These are phyloP conservation scores for Hoplodrina blanda DNA, from an alignment of 2,888 invertebrate species.

Conservation along the genomic window DNA sequence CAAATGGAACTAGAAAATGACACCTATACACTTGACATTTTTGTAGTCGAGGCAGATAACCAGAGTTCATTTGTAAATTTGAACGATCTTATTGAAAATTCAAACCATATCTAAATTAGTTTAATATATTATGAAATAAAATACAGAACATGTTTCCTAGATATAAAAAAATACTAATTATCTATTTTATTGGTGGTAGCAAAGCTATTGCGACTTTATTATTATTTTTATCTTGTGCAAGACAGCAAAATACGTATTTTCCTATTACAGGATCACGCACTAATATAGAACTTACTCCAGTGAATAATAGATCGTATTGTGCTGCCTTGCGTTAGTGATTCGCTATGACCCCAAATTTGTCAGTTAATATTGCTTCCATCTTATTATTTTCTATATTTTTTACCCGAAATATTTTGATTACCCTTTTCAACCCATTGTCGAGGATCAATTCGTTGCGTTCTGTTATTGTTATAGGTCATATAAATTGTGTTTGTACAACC, in stretches of 20 bases:
- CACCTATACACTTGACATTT: constrained; percentile 12
- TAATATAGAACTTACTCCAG: background rate
- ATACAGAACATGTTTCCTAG: constrained; percentile 62
- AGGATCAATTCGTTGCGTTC: constrained; percentile 33
- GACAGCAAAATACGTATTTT: constrained; percentile 45
- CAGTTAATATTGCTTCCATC: constrained; percentile 59
- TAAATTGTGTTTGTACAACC: constrained; percentile 41
- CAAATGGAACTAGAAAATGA: constrained; percentile 36
- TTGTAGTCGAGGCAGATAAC: constrained; percentile 15
- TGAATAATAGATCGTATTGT: constrained; percentile 33
- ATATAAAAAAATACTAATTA: constrained; percentile 48
- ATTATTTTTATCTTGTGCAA: constrained; percentile 52
- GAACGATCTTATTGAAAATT: constrained; percentile 58
- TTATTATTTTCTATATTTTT: constrained; percentile 53
- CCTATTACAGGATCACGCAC: background rate
- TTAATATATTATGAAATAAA: constrained; percentile 59
- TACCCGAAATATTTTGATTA: constrained; percentile 52
- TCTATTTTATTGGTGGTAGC: constrained; percentile 65
- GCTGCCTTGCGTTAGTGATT: constrained; percentile 59
- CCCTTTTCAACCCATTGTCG: constrained; percentile 62
- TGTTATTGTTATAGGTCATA: constrained; percentile 32
- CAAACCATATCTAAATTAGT: constrained; percentile 69
- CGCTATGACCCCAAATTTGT: constrained; percentile 63
- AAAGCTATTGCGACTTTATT: constrained; percentile 60
- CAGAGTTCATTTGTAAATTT: constrained; percentile 59